Base-by-base conservation (phyloP, 35 echinoderm and acorn worm genomes). In the Amphiura filiformis region DNA sequence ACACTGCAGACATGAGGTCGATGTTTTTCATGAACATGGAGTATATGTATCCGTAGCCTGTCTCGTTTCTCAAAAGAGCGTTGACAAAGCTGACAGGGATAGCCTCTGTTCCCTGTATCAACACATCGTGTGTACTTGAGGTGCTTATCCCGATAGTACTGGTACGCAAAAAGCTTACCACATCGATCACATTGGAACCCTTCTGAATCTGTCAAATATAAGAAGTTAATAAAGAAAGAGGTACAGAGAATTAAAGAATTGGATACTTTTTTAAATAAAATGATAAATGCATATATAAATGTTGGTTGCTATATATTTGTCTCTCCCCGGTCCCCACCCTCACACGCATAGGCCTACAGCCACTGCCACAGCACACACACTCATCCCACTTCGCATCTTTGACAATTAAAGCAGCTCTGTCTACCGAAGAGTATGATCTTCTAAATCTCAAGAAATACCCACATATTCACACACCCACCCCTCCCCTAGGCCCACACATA, bases 1-100 rank as follows among this genome's bases (percentile, higher is more conserved):
- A 93, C 88, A 34, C 75, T 84, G 41, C 95, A 97, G 75, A 93
- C 93, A 39, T 97, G 95, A 80, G 95, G 95, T 42, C 95, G 87
- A 42, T 97, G 95, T 88, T 97, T 97, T 77, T 97, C 87, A 65
- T 97, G 95, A 23, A 97, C 95, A 42, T 97, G 95, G 1, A 97
- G 80, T 38, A 97, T 92, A 39, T 97, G 95, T 38, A 97, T 97
- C 26, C 95, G 88, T 28, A 97, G 76, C 26, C 95, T 78, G 35
- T 97, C 95, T 42, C 95, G 76, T 78, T 97, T 97, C 65, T 97
- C 95, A 56, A 97, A 97, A 11, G 95, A 97, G 31, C 95, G 84
- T 33, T 70, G 86, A 76, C 95, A 97, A 9, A 97, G 76, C 56
- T 97, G 95, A 81, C 95, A 97, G 34, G 95, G 95, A 34, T 87